These are phyloP conservation scores for Spatulosminthurus flaviceps DNA, from an alignment of 2,888 invertebrate species.

Conservation along the genomic window DNA sequence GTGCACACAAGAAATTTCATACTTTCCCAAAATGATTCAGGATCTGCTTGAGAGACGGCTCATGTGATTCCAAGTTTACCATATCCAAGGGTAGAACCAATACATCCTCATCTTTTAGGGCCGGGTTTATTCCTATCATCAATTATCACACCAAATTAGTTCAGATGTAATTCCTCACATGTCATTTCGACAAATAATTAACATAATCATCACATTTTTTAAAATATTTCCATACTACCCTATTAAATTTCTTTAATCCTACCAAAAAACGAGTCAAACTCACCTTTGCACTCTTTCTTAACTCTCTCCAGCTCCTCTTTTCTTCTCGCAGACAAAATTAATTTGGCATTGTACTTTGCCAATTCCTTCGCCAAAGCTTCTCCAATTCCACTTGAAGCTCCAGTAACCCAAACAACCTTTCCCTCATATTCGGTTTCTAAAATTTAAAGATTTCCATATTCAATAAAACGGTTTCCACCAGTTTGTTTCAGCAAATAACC, in stretches of 20 bases:
- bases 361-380: conserved; percentile 76
- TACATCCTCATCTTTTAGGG: conserved; percentile 72
- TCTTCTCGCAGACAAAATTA: conserved; percentile 76
- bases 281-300: conserved; percentile 70
- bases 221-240: background rate
- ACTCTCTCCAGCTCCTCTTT: conserved; percentile 74
- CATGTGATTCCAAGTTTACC: conserved; percentile 72
- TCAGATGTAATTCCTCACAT: too few relatives aligned
- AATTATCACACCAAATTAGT: background rate
- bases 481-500: too few relatives aligned
- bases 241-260: background rate
- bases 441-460: conserved; percentile 15
- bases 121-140: conserved; percentile 57
- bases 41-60: conserved; percentile 72
- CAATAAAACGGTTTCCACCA: too few relatives aligned
- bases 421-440: conserved; percentile 70
- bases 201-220: too few relatives aligned
- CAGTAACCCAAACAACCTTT: conserved; percentile 84
- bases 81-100: conserved; percentile 77
- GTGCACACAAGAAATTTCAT: conserved; percentile 49
- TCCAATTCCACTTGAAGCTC: conserved; percentile 86
- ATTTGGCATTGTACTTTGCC: conserved; percentile 74
- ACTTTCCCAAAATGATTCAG: conserved; percentile 75
- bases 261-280: too few relatives aligned
- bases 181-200: too few relatives aligned